Evolutionary conservation across 1,140 invertebrate genomes (phyloP).

Genomic region (Apis florea): DNA sequence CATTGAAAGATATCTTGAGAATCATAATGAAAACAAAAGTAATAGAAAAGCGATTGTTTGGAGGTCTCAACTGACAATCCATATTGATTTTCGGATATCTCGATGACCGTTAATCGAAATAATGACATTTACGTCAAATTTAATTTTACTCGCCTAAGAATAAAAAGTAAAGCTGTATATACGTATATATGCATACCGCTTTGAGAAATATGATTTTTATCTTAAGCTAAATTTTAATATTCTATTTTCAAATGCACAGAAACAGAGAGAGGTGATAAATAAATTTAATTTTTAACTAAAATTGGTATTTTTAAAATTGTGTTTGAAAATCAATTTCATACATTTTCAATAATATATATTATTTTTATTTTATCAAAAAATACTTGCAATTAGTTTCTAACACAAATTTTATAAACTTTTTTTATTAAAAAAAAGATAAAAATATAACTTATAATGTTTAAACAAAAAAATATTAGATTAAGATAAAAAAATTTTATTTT

Average conservation of each 20-base stretch:
- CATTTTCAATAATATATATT: not conserved
- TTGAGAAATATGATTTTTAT: constrained; percentile 41
- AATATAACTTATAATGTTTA: not conserved
- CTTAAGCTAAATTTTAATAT: constrained; percentile 48
- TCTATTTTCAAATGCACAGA: constrained; percentile 51
- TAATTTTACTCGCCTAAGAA: constrained; percentile 29
- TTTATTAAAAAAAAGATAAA: not conserved
- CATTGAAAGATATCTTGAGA: constrained; percentile 27
- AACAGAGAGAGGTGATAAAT: constrained; percentile 17
- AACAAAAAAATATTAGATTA: not conserved
- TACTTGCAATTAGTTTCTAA: not conserved
- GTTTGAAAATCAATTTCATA: not conserved
- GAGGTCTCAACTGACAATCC: constrained; percentile 47
- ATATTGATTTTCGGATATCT: constrained; percentile 46
- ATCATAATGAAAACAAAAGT: constrained; percentile 13
- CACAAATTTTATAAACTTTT: not conserved
- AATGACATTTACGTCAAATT: constrained; percentile 21
- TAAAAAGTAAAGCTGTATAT: constrained; percentile 36
- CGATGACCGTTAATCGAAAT: constrained; percentile 24
- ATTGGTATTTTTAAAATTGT: not conserved
- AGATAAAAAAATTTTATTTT: not conserved
- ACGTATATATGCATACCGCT: constrained; percentile 40
- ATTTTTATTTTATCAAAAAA: no score
- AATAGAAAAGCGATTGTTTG: constrained; percentile 27
- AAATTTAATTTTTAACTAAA: constrained; percentile 47